phyloP scores from a whole-genome alignment of 2,797 vertebrate genomes.

The Mareca penelope region DNA sequence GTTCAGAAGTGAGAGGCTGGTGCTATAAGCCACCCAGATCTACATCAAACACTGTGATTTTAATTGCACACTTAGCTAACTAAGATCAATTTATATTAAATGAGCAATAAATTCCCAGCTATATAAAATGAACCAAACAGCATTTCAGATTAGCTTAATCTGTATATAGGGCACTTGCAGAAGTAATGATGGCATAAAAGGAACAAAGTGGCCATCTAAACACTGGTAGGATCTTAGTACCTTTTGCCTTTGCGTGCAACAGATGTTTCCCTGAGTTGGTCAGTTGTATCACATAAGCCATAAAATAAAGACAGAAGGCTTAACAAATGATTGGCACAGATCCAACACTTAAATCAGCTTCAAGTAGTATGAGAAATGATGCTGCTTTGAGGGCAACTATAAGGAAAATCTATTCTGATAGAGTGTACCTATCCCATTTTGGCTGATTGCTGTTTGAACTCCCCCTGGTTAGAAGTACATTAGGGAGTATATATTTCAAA shows the following conservation, averaged over 20 bases:
- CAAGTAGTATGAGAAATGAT: constrained; percentile 71
- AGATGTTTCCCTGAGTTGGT: constrained; percentile 73
- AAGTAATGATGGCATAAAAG: constrained; percentile 15
- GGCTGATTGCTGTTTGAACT: constrained; percentile 75
- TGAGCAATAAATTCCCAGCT: constrained; percentile 21
- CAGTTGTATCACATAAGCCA: constrained; percentile 63
- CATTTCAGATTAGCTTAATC: neutral
- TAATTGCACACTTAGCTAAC: constrained; percentile 52
- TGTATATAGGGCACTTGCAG: constrained; percentile 1
- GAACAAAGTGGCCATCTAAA: constrained; percentile 16
- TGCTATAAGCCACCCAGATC: constrained; percentile 49
- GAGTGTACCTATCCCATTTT: constrained; percentile 64
- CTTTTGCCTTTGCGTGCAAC: constrained; percentile 59
- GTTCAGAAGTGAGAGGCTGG: constrained; percentile 55
- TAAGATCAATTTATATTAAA: constrained; percentile 24
- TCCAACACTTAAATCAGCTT: constrained; percentile 70
- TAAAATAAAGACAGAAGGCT: constrained; percentile 71
- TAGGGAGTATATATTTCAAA: constrained; percentile 51
- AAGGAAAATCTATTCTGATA: constrained; percentile 57
- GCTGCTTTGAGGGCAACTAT: constrained; percentile 61
- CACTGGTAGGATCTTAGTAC: constrained; percentile 23
- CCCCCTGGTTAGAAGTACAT: constrained; percentile 58
- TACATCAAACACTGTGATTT: constrained; percentile 42
- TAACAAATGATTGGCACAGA: constrained; percentile 71
- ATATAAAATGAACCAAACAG: constrained; percentile 19